Conservation (phyloP, 2,113 vertebrate genomes). For the Myotis lucifugus region DNA sequence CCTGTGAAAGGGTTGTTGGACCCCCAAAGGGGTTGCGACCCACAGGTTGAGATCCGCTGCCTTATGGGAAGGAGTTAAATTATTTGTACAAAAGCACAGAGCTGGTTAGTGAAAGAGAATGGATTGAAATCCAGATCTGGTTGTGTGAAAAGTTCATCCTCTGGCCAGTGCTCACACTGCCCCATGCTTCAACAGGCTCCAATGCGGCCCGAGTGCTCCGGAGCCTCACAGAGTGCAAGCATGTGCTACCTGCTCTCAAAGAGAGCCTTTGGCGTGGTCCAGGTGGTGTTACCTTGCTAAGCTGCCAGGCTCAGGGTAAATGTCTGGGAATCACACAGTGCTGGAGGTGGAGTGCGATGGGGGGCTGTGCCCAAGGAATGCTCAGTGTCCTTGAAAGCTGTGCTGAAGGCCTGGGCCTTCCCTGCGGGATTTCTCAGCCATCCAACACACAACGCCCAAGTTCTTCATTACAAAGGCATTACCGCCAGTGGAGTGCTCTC, state of each 20-base stretch:
- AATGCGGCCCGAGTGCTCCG: not conserved
- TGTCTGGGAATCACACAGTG: not conserved
- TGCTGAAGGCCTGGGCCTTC: not conserved
- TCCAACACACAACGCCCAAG: not conserved
- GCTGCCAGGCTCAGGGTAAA: not conserved
- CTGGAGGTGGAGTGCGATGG: fast-evolving
- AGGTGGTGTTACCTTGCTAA: not conserved
- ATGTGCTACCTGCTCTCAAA: fast-evolving
- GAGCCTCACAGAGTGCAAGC: not conserved
- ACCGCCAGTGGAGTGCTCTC: constrained; percentile 35
- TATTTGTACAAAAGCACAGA: not conserved
- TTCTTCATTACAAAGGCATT: constrained; percentile 14
- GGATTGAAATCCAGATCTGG: not conserved
- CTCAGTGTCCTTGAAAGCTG: no score
- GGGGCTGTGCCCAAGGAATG: not conserved
- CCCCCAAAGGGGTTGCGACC: no score
- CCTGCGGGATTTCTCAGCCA: not conserved
- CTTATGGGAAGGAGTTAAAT: not conserved
- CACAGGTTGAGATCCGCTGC: no score
- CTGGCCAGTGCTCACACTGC: fast-evolving
- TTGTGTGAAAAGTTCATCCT: not conserved
- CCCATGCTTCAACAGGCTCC: not conserved
- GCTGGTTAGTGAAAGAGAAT: not conserved
- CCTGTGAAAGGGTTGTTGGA: no score
- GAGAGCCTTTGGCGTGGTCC: not conserved